Conservation (phyloP, 2,797 vertebrate species). For the Nyctalus aviator region DNA sequence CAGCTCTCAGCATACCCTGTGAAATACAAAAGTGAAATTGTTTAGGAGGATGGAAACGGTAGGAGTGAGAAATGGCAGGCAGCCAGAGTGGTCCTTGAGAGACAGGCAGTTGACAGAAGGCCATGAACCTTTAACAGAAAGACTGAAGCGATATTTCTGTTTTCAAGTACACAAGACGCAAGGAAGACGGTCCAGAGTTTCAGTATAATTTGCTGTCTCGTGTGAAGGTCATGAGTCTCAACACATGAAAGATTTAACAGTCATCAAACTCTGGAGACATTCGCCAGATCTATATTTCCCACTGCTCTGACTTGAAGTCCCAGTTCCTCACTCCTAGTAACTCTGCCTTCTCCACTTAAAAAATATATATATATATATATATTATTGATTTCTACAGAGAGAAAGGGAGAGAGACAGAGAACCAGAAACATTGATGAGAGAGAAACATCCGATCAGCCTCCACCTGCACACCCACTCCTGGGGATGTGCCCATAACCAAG, state of each 20-base stretch:
- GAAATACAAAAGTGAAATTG: slow-evolving; percentile 47
- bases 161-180: neutral
- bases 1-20: slow-evolving; percentile 23
- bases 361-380: no score
- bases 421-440: no score
- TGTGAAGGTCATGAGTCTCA: neutral
- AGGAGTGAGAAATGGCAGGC: slow-evolving; percentile 36
- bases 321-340: neutral
- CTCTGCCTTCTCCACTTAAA: neutral
- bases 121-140: neutral
- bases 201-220: neutral
- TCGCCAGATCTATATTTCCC: neutral
- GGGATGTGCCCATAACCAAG: no score
- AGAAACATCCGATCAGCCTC: no score
- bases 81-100: neutral
- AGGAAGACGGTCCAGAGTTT: neutral
- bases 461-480: no score
- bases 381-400: no score
- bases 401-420: no score
- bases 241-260: neutral
- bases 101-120: neutral
- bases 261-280: neutral
- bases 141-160: slow-evolving; percentile 30
- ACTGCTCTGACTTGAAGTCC: neutral
- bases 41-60: slow-evolving; percentile 26